Percentiles rank a stretch among this genome's conserved stretches.
Evolutionary conservation across 2,113 vertebrate genomes (phyloP).

Genomic region (Tiliqua scincoides): DNA sequence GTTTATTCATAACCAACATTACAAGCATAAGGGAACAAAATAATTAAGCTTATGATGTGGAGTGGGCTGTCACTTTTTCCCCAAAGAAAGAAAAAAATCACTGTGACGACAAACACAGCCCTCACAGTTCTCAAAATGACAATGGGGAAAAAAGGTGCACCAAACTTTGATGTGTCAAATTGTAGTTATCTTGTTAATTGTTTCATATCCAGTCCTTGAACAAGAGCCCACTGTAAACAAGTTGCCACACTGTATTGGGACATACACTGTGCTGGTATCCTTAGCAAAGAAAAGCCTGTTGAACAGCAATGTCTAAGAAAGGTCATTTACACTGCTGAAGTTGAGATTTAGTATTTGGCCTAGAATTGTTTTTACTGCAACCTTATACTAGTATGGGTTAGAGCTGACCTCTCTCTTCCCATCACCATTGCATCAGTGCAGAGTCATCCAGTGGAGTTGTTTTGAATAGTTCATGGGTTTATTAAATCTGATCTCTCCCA

Average conservation of each 20-base stretch:
- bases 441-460: too few species aligned
- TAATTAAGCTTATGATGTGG: too few species aligned
- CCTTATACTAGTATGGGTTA: not conserved
- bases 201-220: not conserved
- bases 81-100: too few species aligned
- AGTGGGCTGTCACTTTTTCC: too few species aligned
- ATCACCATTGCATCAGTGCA: too few species aligned
- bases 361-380: not conserved
- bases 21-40: too few species aligned
- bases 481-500: not conserved
- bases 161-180: not conserved
- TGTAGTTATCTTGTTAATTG: not conserved
- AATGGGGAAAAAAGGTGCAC: not conserved
- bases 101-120: not conserved
- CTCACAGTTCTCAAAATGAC: slow-evolving; percentile 1
- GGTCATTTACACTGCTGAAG: not conserved
- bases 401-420: not conserved
- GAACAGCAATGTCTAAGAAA: slow-evolving; percentile 6
- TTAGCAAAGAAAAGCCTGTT: slow-evolving; percentile 7
- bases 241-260: not conserved
- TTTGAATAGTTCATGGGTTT: not conserved
- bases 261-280: too few species aligned
- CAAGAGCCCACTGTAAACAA: not conserved
- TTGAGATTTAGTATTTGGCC: not conserved
- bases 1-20: too few species aligned